Base-by-base conservation (phyloP, 2,113 vertebrate species). In the Castor canadensis region DNA sequence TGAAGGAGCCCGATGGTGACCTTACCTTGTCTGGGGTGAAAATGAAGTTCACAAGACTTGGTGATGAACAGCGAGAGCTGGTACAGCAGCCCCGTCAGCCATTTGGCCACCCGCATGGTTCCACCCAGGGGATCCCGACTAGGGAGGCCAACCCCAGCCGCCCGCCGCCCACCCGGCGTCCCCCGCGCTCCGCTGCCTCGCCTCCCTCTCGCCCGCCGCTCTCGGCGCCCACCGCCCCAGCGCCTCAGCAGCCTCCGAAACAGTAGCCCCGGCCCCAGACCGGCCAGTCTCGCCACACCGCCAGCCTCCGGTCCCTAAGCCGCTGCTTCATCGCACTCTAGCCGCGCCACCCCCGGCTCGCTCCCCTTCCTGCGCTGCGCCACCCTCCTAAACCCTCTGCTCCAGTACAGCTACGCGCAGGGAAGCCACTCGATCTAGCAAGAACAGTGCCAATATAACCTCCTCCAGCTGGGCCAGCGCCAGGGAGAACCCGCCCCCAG, bases 1-100 rank as follows among this genome's bases (percentile, higher is more conserved):
- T 5, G 58, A 26, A 66, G 69, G 22, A n/a, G n/a, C 82, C 54
- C 82, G 87, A 19, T 80, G 38, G 84, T 32, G 49, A 58, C 89
- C 93, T 97, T 98, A 99, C 99, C 99, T 99, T 99, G 99, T 96
- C 98, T 98, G 45, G 99, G 99, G 98, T 99, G 99, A 96, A 99
- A 97, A 95, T 97, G 98, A 89, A 98, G 80, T 91, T 98, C 98
- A 98, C 98, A 97, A 24, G 98, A 98, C 87, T 85, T 97, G 93
- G 98, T 49, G 97, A 98, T 93, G 95, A 99, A 98, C 64, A 99
- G 97, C 97, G 98, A 98, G 97, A 99, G 98, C 93, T 98, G 98
- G 98, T 98, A 99, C 98, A 99, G 98, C 97, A 99, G 98, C 98
- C 98, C 91, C 60, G 97, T 32, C 77, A 99, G 98, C 98, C 99